Evolutionary conservation across 1,140 invertebrate genomes (phyloP).

Genomic region (Ceratina australensis): DNA sequence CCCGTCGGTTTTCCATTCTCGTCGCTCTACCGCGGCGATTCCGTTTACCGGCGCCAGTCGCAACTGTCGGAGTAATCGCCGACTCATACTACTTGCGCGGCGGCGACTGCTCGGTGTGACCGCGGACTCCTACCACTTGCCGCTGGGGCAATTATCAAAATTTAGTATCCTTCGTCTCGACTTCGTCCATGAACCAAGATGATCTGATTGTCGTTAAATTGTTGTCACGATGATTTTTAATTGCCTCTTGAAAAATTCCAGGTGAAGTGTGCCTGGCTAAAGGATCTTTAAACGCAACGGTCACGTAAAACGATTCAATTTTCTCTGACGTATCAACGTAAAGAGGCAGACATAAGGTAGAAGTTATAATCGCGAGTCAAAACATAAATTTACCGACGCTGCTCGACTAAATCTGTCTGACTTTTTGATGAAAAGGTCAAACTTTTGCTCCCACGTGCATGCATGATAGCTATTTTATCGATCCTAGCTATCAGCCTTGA

Average conservation of each 20-base stretch:
- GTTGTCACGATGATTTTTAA: too few relatives aligned
- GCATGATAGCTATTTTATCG: slow-evolving; percentile 16
- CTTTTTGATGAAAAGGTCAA: not conserved
- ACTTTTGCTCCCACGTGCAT: not conserved
- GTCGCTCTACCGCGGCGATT: not conserved
- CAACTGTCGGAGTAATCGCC: not conserved
- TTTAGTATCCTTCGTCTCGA: slow-evolving; percentile 20
- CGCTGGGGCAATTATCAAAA: slow-evolving; percentile 25
- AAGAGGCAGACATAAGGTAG: too few relatives aligned
- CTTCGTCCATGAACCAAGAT: slow-evolving; percentile 3
- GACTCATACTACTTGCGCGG: slow-evolving; percentile 15
- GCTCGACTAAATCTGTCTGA: not conserved
- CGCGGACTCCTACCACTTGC: slow-evolving; percentile 7
- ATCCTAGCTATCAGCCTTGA: not conserved
- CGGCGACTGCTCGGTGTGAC: not conserved
- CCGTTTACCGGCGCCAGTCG: not conserved
- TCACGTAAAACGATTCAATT: not conserved
- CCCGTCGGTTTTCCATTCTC: slow-evolving; percentile 22
- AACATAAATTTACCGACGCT: not conserved
- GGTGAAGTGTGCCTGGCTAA: not conserved
- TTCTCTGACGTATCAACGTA: too few relatives aligned
- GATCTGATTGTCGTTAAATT: not conserved
- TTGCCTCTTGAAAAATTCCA: too few relatives aligned
- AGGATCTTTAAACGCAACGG: too few relatives aligned
- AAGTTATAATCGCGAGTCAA: not conserved